Evolutionary conservation across 1,140 invertebrate genomes (phyloP).

Genomic region (Condylostylus longicornis): DNA sequence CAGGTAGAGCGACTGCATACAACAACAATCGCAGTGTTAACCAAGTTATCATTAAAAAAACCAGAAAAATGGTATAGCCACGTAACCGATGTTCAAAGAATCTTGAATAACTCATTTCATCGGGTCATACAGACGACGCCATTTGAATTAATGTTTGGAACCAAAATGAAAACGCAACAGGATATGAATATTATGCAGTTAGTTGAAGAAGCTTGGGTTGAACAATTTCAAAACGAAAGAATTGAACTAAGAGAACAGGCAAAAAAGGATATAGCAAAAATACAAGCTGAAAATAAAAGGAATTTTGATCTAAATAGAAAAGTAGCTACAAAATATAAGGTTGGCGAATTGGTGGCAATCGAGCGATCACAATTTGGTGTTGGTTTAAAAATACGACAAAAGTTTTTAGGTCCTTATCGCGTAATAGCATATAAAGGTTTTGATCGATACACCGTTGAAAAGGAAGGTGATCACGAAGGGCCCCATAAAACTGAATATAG

Average conservation of each 20-base stretch:
- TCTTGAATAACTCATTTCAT: too few species aligned
- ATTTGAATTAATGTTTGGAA: too few species aligned
- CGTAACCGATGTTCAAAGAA: constrained; percentile 7
- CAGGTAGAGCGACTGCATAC: constrained; percentile 14
- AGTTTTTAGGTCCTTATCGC: constrained; percentile 5
- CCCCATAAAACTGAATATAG: too few species aligned
- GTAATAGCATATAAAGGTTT: neutral
- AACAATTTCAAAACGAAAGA: neutral
- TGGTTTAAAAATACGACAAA: constrained; percentile 2
- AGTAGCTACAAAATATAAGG: neutral
- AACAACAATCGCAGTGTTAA: constrained; percentile 11
- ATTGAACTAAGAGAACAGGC: neutral
- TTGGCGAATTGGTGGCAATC: constrained; percentile 5
- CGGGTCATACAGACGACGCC: too few species aligned
- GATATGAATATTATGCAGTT: too few species aligned
- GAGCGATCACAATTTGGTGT: constrained; percentile 2
- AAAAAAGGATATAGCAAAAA: constrained; percentile 2
- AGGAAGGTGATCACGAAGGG: constrained; percentile 2
- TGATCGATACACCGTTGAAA: constrained; percentile 1
- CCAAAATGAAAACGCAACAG: too few species aligned
- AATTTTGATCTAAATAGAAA: constrained; percentile 1
- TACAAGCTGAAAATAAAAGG: constrained; percentile 4
- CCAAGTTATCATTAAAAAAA: constrained; percentile 11
- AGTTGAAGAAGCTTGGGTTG: too few species aligned
- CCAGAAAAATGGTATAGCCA: constrained; percentile 10